phyloP scores from a whole-genome alignment of 1,140 invertebrate species.

The Trichonephila inaurata region DNA sequence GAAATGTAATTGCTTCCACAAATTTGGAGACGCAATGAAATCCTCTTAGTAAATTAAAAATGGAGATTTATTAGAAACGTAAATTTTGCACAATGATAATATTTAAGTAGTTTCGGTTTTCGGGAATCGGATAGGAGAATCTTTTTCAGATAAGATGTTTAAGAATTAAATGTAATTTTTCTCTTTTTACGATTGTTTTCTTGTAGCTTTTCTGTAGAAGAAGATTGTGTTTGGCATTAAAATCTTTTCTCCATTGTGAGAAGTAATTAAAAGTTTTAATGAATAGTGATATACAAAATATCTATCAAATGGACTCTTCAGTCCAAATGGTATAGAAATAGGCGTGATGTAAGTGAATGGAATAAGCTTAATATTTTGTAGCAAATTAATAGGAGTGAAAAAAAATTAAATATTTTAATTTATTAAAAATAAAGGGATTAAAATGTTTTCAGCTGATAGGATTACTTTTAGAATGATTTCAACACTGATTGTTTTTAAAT shows the following conservation, averaged over 20 bases:
- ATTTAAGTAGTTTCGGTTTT: constrained; percentile 51
- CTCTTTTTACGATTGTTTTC: not conserved
- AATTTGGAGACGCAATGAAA: constrained; percentile 63
- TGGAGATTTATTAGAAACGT: constrained; percentile 60
- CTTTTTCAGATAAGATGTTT: constrained; percentile 14
- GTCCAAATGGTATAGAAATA: too few relatives aligned
- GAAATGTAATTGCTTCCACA: constrained; percentile 67
- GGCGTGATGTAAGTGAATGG: too few relatives aligned
- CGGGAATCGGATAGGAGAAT: not conserved
- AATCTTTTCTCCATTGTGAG: not conserved
- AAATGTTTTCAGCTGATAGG: too few relatives aligned
- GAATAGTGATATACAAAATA: too few relatives aligned
- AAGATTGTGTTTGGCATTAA: not conserved
- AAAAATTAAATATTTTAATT: too few relatives aligned
- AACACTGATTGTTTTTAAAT: too few relatives aligned
- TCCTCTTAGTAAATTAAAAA: constrained; percentile 64
- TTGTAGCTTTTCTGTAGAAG: not conserved
- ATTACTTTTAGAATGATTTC: too few relatives aligned
- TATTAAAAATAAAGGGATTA: too few relatives aligned
- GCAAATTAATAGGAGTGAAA: too few relatives aligned
- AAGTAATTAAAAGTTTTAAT: too few relatives aligned
- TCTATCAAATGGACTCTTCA: too few relatives aligned
- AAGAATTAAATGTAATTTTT: not conserved
- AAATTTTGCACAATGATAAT: constrained; percentile 58
- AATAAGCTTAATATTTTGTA: too few relatives aligned